phyloP scores from a whole-genome alignment of 2,113 vertebrate genomes.

The Erinaceus europaeus region DNA sequence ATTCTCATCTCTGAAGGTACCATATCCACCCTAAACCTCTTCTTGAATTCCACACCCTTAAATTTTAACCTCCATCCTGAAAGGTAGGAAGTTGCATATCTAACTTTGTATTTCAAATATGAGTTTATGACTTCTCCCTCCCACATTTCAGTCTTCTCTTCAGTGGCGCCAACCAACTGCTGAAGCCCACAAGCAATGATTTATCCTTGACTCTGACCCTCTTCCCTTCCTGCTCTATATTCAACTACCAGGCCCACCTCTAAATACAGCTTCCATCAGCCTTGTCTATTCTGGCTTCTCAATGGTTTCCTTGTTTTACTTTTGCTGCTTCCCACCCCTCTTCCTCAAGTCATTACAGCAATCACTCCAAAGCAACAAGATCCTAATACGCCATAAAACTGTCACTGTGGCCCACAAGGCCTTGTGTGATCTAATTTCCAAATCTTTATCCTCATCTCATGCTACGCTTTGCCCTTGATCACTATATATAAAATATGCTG shows the following conservation, averaged over 20 bases:
- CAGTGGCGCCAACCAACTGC: neutral
- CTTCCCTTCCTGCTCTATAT: neutral
- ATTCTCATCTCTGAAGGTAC: too few relatives aligned
- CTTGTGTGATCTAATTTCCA: neutral
- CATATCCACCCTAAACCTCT: neutral
- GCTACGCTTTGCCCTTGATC: neutral
- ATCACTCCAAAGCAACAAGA: constrained; percentile 11
- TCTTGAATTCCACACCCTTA: neutral
- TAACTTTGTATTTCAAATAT: neutral
- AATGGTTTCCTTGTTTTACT: neutral
- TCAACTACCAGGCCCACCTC: neutral
- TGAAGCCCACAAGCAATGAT: neutral
- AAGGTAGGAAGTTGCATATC: neutral
- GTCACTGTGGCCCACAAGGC: neutral
- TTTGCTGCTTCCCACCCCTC: neutral
- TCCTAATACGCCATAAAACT: neutral
- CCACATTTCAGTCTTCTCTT: neutral
- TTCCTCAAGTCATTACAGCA: neutral
- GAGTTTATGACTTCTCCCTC: neutral
- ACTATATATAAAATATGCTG: neutral
- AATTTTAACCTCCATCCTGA: neutral
- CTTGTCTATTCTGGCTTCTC: neutral
- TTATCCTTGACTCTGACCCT: neutral
- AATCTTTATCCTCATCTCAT: neutral
- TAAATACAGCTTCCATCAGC: neutral